Evolutionary conservation across 2,113 vertebrate genomes (phyloP), one percentile per base, ranked within the genome.

Genomic region (Ia io): DNA sequence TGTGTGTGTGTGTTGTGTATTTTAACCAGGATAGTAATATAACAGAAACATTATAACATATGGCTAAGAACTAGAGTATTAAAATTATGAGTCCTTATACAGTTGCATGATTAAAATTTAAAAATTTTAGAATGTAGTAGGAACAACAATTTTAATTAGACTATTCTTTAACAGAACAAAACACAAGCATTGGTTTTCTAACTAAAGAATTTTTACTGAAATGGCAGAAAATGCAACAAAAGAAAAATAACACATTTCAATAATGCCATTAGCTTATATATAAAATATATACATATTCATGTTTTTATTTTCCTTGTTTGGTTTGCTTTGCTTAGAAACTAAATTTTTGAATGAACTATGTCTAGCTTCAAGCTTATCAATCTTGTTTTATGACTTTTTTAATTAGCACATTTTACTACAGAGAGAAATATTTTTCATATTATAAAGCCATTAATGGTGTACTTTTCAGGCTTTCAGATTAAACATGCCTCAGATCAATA

Each of bases 341-440:
- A 88, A 93, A 74, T 77, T 42, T 90, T 82, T 82, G 20, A 90
- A 59, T 18, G 4, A 18, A 35, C 2, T 3, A 49, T 44, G 7
- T 83, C 23, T 84, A 86, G 30, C 13, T 87, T 92, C 30, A 87
- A 94, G 30, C 42, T 78, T 74, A 74, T 80, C 56, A 76, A 69
- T 93, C 5, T 9, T 84, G 23, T 91, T 78, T 89, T 77, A 86
- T 73, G 37, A 61, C 11, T 67, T 90, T 84, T 88, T 85, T 37
- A 77, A 90, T 86, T 69, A 78, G 32, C 56, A 93, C n/a, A 76
- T 92, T 94, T 96, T 74, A 90, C 23, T 17, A 87, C 37, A 88
- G 9, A 88, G 25, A 83, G 16, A 93, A 94, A 74, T 92, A 86
- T 53, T 83, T 83, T 90, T 9, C 1, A 67, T 59, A 5, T 76